Evolutionary conservation across 2,888 invertebrate species (phyloP).

Genomic region (Papilio gigon): DNA sequence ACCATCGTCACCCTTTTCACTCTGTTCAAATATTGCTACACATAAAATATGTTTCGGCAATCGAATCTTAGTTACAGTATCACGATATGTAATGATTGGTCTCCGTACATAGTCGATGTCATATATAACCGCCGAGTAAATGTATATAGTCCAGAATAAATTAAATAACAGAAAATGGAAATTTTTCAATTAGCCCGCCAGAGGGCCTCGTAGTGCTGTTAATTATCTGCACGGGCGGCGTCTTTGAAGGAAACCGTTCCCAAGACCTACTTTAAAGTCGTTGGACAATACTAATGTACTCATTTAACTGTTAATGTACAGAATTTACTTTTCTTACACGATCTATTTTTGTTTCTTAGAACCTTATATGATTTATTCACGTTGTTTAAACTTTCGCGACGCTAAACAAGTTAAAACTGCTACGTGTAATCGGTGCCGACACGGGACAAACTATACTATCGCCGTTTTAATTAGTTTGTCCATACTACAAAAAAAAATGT

Average conservation of each 20-base stretch:
- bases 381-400: background rate
- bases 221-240: slow-evolving; percentile 8
- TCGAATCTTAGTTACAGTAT: background rate
- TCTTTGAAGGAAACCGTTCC: slow-evolving; percentile 8
- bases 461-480: too few species aligned
- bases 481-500: too few species aligned
- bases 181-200: slow-evolving; percentile 21
- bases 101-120: too few species aligned
- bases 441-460: too few species aligned
- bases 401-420: too few species aligned
- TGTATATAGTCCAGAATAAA: background rate
- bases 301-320: background rate
- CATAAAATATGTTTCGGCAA: background rate
- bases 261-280: slow-evolving; percentile 15
- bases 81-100: too few species aligned
- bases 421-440: too few species aligned
- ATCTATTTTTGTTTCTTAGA: background rate
- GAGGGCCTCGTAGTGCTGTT: slow-evolving; percentile 5
- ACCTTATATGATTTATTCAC: background rate
- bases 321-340: background rate
- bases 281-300: slow-evolving; percentile 6
- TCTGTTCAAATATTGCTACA: too few species aligned
- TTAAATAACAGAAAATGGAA: slow-evolving; percentile 8
- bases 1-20: too few species aligned
- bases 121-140: too few species aligned